These are phyloP conservation scores for Andrena marginata DNA, from an alignment of 2,888 invertebrate species.

Conservation along the genomic window DNA sequence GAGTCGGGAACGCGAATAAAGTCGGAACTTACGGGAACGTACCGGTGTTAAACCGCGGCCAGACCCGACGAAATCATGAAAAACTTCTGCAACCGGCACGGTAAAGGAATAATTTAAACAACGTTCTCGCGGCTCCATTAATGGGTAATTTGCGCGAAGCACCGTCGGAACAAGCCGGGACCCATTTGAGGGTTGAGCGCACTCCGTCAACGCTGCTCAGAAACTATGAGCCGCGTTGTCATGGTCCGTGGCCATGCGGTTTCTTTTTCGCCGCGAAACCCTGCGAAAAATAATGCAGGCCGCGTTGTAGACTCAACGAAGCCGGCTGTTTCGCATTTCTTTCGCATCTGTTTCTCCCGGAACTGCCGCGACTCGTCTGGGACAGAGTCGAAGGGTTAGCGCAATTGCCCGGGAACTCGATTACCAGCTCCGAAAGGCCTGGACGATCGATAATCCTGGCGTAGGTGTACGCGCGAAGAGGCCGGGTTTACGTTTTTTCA, in stretches of 20 bases:
- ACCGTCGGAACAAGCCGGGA: neutral
- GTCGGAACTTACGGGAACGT: constrained; percentile 7
- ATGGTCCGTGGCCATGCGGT: too few relatives aligned
- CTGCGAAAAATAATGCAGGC: neutral
- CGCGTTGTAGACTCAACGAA: neutral
- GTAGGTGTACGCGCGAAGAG: constrained; percentile 11
- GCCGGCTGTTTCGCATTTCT: neutral
- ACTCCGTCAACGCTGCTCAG: neutral
- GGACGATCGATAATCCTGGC: constrained; percentile 35
- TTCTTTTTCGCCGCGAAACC: neutral
- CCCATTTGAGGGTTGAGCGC: constrained; percentile 13
- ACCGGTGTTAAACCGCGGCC: neutral
- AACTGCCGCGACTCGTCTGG: neutral
- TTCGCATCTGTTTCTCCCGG: neutral
- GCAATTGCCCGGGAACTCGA: constrained; percentile 38
- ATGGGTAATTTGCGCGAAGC: constrained; percentile 23
- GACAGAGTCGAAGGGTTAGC: constrained; percentile 30
- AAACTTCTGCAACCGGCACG: neutral
- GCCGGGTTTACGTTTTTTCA: constrained; percentile 26
- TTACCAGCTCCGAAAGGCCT: constrained; percentile 5
- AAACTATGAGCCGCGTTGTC: neutral
- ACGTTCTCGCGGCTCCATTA: constrained; percentile 25
- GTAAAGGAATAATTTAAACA: constrained; percentile 36
- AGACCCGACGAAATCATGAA: neutral
- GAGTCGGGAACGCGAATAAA: neutral